Conservation (phyloP, 2,797 vertebrate species). For the Alfaro cultratus region DNA sequence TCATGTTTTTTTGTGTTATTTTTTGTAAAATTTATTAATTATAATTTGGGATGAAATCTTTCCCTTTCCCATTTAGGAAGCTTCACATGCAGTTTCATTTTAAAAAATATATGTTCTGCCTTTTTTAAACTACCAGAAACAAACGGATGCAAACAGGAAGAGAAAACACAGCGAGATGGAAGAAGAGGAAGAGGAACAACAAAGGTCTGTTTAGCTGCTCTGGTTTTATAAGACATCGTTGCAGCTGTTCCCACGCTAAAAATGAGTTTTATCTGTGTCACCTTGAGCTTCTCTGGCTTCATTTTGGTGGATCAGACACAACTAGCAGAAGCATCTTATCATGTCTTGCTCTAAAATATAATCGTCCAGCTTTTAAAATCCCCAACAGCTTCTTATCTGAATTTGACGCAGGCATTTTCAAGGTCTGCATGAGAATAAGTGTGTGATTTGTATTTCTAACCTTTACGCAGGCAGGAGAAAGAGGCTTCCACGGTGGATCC, state of each 20-base stretch:
- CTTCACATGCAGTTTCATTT: neutral
- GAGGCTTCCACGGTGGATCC: slow-evolving; percentile 71
- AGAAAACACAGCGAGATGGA: slow-evolving; percentile 48
- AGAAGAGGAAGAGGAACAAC: slow-evolving; percentile 59
- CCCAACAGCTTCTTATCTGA: neutral
- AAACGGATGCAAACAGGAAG: slow-evolving; percentile 38
- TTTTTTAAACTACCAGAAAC: slow-evolving; percentile 54
- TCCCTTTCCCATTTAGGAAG: neutral
- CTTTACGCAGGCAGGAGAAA: slow-evolving; percentile 67
- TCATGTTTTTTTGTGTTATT: neutral
- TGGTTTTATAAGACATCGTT: slow-evolving; percentile 1
- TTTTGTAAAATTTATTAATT: neutral
- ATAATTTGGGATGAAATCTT: neutral
- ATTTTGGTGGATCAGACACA: neutral
- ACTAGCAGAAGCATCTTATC: neutral
- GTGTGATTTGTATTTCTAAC: slow-evolving; percentile 8
- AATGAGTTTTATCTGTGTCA: neutral
- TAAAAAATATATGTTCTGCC: neutral
- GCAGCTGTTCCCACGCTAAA: neutral
- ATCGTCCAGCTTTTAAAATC: neutral
- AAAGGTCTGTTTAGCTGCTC: slow-evolving; percentile 68
- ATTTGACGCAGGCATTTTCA: neutral
- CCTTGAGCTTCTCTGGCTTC: neutral
- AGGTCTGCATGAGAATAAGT: neutral
- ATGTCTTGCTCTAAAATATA: neutral